Evolutionary conservation across 2,888 invertebrate species (phyloP).

Genomic region (Seira sanloemensis): DNA sequence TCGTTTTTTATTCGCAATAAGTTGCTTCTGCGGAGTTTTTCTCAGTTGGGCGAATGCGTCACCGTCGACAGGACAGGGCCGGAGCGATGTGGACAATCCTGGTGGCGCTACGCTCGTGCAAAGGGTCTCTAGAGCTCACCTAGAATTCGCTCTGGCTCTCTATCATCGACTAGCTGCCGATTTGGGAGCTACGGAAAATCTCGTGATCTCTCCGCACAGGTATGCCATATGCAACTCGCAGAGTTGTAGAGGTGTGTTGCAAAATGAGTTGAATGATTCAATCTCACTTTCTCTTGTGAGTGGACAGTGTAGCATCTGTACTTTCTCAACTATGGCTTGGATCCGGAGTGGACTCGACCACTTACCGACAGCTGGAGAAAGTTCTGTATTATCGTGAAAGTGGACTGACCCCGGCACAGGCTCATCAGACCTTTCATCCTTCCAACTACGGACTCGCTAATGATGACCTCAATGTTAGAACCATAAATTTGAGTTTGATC

Average conservation of each 20-base stretch:
- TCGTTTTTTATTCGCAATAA: neutral
- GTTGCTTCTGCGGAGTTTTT: neutral
- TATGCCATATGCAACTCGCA: constrained; percentile 25
- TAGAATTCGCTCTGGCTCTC: constrained; percentile 74
- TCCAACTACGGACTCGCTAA: constrained; percentile 49
- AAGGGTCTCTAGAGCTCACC: constrained; percentile 73
- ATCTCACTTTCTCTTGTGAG: constrained; percentile 21
- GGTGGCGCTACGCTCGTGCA: constrained; percentile 22
- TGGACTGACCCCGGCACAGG: constrained; percentile 72
- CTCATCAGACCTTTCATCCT: constrained; percentile 70
- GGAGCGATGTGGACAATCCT: neutral
- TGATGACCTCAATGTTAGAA: constrained; percentile 33
- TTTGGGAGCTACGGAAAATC: constrained; percentile 70
- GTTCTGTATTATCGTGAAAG: constrained; percentile 74
- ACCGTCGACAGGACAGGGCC: neutral
- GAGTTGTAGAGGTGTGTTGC: neutral
- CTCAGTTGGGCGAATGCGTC: neutral
- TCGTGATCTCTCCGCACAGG: constrained; percentile 73
- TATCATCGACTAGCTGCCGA: constrained; percentile 73
- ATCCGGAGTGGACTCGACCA: constrained; percentile 73
- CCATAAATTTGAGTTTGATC: neutral
- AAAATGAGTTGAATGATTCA: neutral
- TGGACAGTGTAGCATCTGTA: constrained; percentile 73
- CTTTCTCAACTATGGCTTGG: constrained; percentile 75
- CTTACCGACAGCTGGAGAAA: constrained; percentile 72